Conservation (phyloP, 2,888 invertebrate species). For the Hylaea fasciaria region DNA sequence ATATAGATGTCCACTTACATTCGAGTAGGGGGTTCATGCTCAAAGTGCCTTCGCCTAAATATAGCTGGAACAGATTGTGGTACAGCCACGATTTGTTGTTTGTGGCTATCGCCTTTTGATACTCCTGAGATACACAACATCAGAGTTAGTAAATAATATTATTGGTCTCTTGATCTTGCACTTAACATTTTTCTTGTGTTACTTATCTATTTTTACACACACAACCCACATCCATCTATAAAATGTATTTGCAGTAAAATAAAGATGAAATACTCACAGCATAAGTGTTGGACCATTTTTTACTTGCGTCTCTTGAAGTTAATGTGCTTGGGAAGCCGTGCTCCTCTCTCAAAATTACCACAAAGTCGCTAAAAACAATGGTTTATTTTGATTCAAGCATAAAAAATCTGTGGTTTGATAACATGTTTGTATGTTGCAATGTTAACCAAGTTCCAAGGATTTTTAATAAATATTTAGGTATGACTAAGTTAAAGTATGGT, state of each 20-base stretch:
- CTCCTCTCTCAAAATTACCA: conserved; percentile 68
- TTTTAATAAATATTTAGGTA: too few species aligned
- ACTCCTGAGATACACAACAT: conserved; percentile 60
- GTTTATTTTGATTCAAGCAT: too few species aligned
- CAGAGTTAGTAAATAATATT: too few species aligned
- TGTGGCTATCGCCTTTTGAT: conserved; percentile 77
- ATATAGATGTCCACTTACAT: conserved; percentile 62
- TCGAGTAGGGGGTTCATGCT: conserved; percentile 72
- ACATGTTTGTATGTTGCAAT: too few species aligned
- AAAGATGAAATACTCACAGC: conserved; percentile 56
- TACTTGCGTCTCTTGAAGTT: conserved; percentile 66
- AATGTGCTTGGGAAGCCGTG: conserved; percentile 73
- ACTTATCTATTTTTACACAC: too few species aligned
- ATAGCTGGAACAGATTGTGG: conserved; percentile 70
- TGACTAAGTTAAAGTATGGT: too few species aligned
- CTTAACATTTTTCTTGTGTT: too few species aligned
- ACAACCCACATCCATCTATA: too few species aligned
- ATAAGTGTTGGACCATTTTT: conserved; percentile 75
- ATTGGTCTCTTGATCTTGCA: too few species aligned
- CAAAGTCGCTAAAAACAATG: conserved; percentile 62
- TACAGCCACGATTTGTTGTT: conserved; percentile 76
- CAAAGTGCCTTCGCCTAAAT: conserved; percentile 71
- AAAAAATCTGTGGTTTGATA: too few species aligned
- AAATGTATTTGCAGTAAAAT: too few species aligned
- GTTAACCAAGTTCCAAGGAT: too few species aligned